Conservation (phyloP, 64 coral and sea anemone species). For the Acropora tenuis region DNA sequence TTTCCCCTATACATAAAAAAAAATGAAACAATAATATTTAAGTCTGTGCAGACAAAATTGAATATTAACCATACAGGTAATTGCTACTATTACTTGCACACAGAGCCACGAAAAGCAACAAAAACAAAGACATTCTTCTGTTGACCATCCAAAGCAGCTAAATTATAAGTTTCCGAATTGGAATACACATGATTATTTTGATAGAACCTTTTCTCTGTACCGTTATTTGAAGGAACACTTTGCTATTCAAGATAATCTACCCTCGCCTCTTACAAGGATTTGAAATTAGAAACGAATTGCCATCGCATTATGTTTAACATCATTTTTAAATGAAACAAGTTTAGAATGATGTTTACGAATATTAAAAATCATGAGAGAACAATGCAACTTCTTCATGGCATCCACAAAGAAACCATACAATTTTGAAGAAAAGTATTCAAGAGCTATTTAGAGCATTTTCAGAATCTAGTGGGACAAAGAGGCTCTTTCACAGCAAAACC, state of each 20-base stretch:
- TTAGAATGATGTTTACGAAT: neutral
- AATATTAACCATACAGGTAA: no score
- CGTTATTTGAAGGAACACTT: no score
- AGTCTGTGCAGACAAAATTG: neutral
- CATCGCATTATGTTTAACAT: neutral
- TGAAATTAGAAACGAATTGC: neutral
- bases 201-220: no score
- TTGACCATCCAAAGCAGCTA: no score
- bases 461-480: neutral
- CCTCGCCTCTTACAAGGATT: neutral
- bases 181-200: no score
- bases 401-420: neutral
- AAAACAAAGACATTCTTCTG: no score
- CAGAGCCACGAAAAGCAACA: neutral
- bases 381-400: neutral
- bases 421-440: neutral
- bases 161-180: no score
- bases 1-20: neutral
- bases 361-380: neutral
- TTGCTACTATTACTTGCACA: neutral
- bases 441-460: slow-evolving; percentile 11
- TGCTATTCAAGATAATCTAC: neutral
- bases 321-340: neutral
- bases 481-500: neutral
- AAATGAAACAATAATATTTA: no score